These are phyloP conservation scores for Cylloceria caligata DNA, from an alignment of 2,888 invertebrate species.

Conservation along the genomic window DNA sequence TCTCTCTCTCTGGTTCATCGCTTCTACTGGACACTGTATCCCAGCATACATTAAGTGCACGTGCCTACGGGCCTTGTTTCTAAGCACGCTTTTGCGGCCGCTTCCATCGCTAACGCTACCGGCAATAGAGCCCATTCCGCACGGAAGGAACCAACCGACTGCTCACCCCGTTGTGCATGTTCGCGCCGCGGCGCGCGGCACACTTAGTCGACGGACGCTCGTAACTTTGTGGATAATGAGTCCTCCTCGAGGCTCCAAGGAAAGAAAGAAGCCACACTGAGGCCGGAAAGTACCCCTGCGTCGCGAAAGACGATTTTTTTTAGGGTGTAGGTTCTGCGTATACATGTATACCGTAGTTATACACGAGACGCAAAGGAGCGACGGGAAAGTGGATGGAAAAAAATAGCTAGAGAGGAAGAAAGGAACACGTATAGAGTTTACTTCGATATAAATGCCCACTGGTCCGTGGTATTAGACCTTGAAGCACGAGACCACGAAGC, in stretches of 20 bases:
- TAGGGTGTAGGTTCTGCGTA: conserved; percentile 15
- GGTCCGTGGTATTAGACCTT: conserved; percentile 37
- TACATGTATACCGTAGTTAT: conserved; percentile 8
- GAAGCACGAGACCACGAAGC: conserved; percentile 52
- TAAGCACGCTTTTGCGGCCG: conserved; percentile 43
- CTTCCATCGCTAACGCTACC: conserved; percentile 33
- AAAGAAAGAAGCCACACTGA: conserved; percentile 63
- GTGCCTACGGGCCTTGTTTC: conserved; percentile 49
- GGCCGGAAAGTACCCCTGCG: conserved; percentile 62
- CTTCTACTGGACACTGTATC: conserved; percentile 6
- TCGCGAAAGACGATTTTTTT: conserved; percentile 44
- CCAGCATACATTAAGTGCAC: conserved; percentile 24
- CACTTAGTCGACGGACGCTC: conserved; percentile 67
- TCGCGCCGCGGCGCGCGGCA: conserved; percentile 58
- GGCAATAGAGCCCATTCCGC: conserved; percentile 50
- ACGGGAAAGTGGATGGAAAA: conserved; percentile 7
- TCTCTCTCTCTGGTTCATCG: background rate
- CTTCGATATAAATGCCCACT: conserved; percentile 43
- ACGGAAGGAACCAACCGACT: conserved; percentile 42
- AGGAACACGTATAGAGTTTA: conserved; percentile 56
- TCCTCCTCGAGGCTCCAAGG: conserved; percentile 44
- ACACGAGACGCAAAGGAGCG: conserved; percentile 19
- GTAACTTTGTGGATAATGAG: conserved; percentile 71
- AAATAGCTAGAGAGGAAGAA: conserved; percentile 36
- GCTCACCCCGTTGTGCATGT: conserved; percentile 39